phyloP scores from a whole-genome alignment of 2,113 vertebrate species.

The Dolichotis patagonum region DNA sequence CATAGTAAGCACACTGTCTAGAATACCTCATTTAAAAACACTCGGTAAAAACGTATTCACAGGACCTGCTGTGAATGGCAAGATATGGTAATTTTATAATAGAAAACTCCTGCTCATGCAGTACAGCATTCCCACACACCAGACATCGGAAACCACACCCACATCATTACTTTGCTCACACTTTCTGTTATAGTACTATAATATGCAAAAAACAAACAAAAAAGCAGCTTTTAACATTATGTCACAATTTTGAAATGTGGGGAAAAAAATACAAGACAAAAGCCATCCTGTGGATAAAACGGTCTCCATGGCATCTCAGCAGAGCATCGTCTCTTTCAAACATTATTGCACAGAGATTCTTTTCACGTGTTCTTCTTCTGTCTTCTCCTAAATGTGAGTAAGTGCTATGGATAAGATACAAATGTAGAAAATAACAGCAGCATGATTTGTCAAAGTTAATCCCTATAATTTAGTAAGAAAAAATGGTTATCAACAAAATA shows the following conservation, averaged over 20 bases:
- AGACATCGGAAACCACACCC: slow-evolving; percentile 89
- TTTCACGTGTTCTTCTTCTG: slow-evolving; percentile 87
- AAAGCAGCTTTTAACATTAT: slow-evolving; percentile 94
- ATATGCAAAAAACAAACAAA: slow-evolving; percentile 84
- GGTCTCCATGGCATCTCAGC: slow-evolving; percentile 81
- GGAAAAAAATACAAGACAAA: slow-evolving; percentile 86
- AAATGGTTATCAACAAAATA: slow-evolving; percentile 89
- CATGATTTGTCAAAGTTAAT: slow-evolving; percentile 89
- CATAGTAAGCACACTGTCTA: slow-evolving; percentile 82
- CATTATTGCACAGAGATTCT: slow-evolving; percentile 97
- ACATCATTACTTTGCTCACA: slow-evolving; percentile 88
- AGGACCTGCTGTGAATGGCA: slow-evolving; percentile 94
- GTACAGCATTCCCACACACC: slow-evolving; percentile 86
- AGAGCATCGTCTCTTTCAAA: slow-evolving; percentile 76
- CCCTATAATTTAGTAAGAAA: slow-evolving; percentile 89
- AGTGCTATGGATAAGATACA: slow-evolving; percentile 89
- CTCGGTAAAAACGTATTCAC: slow-evolving; percentile 85
- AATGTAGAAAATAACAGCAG: slow-evolving; percentile 89
- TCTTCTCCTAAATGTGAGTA: slow-evolving; percentile 86
- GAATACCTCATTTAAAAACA: slow-evolving; percentile 85
- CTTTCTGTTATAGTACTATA: slow-evolving; percentile 86
- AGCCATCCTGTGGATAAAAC: slow-evolving; percentile 80
- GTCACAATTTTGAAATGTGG: slow-evolving; percentile 92
- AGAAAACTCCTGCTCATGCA: slow-evolving; percentile 89
- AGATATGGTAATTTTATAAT: slow-evolving; percentile 85